Evolutionary conservation across 2,888 invertebrate genomes (phyloP), one percentile per base, ranked within the genome.

Genomic region (Heterodera filipjevi): DNA sequence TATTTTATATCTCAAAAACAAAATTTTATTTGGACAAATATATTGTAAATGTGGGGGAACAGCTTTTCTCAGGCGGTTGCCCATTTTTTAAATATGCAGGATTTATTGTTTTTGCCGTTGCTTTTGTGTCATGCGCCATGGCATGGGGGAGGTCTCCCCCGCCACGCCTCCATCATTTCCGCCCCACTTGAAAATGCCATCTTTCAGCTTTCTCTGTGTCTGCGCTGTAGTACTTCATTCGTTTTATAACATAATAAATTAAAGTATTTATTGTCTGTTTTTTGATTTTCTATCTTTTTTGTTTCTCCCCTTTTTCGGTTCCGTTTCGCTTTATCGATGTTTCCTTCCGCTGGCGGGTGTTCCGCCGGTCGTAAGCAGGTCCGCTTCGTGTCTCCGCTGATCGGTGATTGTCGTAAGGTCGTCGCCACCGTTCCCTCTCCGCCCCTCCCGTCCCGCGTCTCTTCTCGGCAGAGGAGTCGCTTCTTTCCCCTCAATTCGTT

Each of bases 341-440:
- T 68, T 68, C 35, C 35, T 16, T 16, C 68, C 5, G 2, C 59
- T n/a, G 59, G 10, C 10, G 59, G 59, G 12, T 27, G 27, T 27
- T 30, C 59, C 59, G 59, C 59, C 49, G 49, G 49, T 8, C 27
- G 66, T 27, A 66, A 39, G 46, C 44, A 75, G 22, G 75, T 75
- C 22, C 75, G 75, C 12, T 75, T 75, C 46, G 75, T 59, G 32
- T 75, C 75, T 12, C 75, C 75, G 12, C 35, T 75, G 8, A 32
- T 75, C 68, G 59, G 35, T n/a, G 19, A 32, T 30, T 68, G 68
- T 22, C 32, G 68, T 5, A 35, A 68, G 32, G 5, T 75, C 30
- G 22, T 75, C 30, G 22, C 66, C 27, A 22, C 46, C 12, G 30
- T 33, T 5, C 74, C 74, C n/a, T 35, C 74, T 10, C 68, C 68